Evolutionary conservation across 2,113 vertebrate species (phyloP).

Genomic region (Agelaius tricolor): DNA sequence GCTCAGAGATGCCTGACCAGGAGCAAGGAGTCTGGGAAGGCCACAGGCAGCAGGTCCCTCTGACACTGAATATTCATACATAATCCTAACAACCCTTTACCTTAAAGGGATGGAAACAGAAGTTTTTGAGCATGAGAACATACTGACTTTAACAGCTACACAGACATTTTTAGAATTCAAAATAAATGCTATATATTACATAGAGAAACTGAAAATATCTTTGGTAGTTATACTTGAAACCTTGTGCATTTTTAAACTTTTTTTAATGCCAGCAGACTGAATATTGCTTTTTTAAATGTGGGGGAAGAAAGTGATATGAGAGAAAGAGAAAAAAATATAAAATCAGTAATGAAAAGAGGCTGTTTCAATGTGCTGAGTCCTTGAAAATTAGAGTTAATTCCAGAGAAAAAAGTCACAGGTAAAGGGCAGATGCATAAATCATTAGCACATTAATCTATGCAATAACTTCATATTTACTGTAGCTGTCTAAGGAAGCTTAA

Average conservation of each 20-base stretch:
- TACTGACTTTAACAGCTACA: not conserved
- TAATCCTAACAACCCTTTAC: not conserved
- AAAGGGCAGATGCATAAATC: constrained; percentile 27
- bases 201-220: not conserved
- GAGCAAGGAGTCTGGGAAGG: not conserved
- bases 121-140: not conserved
- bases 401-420: not conserved
- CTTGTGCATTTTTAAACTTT: not conserved
- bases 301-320: not conserved
- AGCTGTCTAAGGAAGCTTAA: not conserved
- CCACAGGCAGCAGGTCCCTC: not conserved
- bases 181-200: not conserved
- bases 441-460: not conserved
- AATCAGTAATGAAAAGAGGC: not conserved
- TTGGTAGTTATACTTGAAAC: not conserved
- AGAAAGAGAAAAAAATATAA: not conserved
- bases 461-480: constrained; percentile 22
- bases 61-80: not conserved
- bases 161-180: not conserved
- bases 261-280: not conserved
- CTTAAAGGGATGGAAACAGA: not conserved
- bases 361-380: not conserved
- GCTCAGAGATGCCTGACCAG: not conserved
- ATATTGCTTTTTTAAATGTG: not conserved
- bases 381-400: not conserved